Percentiles rank a stretch among this genome's conserved stretches.
Conservation (phyloP, 1,140 invertebrate species). For the Drosophila sturtevanti region DNA sequence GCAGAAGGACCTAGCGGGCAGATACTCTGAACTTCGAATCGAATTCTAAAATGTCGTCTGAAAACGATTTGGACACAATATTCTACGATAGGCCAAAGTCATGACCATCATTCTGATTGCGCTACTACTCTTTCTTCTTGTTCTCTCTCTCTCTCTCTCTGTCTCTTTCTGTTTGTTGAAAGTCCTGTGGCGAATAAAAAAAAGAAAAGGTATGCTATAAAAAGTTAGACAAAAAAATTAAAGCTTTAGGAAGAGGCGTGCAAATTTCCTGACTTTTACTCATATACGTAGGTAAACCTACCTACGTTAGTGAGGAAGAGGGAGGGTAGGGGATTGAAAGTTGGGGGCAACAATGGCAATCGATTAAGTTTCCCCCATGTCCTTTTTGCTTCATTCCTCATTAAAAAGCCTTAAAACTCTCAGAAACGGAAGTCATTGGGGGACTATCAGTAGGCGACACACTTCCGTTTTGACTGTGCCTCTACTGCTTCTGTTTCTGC, state of each 20-base stretch:
- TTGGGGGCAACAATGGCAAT: conserved; percentile 51
- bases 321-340: background rate
- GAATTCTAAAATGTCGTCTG: conserved; percentile 76
- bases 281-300: background rate
- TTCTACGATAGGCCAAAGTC: conserved; percentile 29
- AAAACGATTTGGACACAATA: conserved; percentile 71
- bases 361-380: conserved; percentile 60
- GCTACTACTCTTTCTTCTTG: background rate
- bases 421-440: conserved; percentile 76
- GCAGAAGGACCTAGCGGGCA: background rate
- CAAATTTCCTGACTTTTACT: conserved; percentile 44
- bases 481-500: background rate
- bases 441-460: conserved; percentile 70
- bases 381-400: conserved; percentile 51
- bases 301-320: too few species aligned
- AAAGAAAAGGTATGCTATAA: conserved; percentile 1
- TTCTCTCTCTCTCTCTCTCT: background rate
- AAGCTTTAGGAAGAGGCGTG: conserved; percentile 29
- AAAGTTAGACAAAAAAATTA: conserved; percentile 13
- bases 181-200: background rate
- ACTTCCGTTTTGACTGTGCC: conserved; percentile 61
- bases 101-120: conserved; percentile 25
- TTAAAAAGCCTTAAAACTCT: conserved; percentile 79
- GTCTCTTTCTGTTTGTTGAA: background rate
- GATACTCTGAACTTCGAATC: conserved; percentile 49